Evolutionary conservation across 1,140 invertebrate genomes (phyloP).

Genomic region (Drosophila jambulina): DNA sequence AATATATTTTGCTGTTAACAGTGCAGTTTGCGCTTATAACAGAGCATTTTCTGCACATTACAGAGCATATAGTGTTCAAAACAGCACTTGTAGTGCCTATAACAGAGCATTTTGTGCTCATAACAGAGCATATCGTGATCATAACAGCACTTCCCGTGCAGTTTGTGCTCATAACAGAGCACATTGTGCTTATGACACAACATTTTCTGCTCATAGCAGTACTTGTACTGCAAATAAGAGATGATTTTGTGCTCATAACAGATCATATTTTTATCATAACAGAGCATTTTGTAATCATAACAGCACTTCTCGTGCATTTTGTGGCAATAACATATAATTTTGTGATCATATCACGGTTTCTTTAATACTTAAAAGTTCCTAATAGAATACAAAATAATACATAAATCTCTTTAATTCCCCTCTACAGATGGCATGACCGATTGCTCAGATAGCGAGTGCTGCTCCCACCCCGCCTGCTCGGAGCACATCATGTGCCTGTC

Average conservation of each 20-base stretch:
- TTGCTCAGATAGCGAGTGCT: slow-evolving; percentile 99
- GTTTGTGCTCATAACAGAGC: no score
- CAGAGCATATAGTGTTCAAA: background rate
- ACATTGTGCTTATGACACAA: no score
- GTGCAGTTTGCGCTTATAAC: no score
- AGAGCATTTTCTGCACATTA: no score
- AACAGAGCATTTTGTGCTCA: background rate
- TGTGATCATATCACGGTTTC: background rate
- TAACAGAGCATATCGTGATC: no score
- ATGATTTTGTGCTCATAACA: background rate
- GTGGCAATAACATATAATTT: background rate
- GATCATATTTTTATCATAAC: no score
- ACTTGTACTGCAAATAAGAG: no score
- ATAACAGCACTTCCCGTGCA: background rate
- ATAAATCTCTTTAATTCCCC: no score
- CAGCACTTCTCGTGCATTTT: background rate
- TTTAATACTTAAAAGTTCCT: background rate
- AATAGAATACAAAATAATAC: background rate
- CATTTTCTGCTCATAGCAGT: no score
- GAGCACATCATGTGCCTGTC: slow-evolving; percentile 97
- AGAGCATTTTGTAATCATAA: no score
- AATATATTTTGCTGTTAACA: no score
- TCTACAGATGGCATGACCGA: slow-evolving; percentile 96
- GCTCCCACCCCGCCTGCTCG: slow-evolving; percentile 92
- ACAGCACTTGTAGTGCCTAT: background rate